Conservation (phyloP, 1,140 invertebrate species). For the Heterodera carotae region DNA sequence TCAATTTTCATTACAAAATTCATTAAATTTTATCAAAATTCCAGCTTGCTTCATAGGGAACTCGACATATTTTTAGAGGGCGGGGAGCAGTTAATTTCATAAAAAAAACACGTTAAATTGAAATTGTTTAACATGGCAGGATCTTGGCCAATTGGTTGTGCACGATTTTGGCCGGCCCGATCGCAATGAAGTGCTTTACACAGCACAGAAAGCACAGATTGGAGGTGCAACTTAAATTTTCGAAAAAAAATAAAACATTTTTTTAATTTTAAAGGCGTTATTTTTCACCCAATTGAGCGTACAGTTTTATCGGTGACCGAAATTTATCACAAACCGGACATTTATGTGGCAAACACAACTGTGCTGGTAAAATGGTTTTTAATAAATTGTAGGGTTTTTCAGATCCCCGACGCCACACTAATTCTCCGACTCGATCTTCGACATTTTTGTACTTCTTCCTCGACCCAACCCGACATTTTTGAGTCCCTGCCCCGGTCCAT, state of each 20-base stretch:
- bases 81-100: too few species aligned
- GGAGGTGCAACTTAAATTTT: constrained; percentile 30
- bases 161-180: constrained; percentile 63
- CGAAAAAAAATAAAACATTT: background rate
- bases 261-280: constrained; percentile 39
- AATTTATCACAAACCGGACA: constrained; percentile 63
- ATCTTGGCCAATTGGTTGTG: constrained; percentile 57
- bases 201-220: constrained; percentile 56
- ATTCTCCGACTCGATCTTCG: too few species aligned
- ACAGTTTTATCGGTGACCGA: constrained; percentile 62
- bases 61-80: too few species aligned
- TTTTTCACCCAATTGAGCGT: constrained; percentile 60
- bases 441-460: too few species aligned
- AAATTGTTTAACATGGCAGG: too few species aligned
- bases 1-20: too few species aligned
- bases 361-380: constrained; percentile 43
- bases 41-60: too few species aligned
- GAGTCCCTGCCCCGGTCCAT: too few species aligned
- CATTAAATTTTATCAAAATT: too few species aligned
- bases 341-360: constrained; percentile 62
- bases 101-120: too few species aligned
- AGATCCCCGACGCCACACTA: too few species aligned
- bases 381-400: background rate
- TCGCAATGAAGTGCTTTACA: constrained; percentile 60
- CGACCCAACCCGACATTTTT: too few species aligned